Evolutionary conservation across 23 tunicate genomes (phyloP).

Genomic region (Styela plicata): DNA sequence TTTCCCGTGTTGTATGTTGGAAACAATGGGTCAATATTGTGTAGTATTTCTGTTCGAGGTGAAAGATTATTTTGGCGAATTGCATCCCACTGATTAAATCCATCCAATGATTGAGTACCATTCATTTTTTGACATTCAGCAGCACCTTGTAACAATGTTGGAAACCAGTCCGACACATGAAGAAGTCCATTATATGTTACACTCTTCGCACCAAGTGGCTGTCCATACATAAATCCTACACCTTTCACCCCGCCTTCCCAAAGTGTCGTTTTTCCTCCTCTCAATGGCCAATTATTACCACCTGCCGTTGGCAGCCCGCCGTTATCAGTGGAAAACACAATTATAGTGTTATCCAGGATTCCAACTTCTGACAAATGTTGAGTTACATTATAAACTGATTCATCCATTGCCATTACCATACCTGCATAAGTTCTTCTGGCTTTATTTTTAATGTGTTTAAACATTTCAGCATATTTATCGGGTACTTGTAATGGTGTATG

Average conservation of each 20-base stretch:
- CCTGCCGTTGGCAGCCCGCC: conserved; percentile 81
- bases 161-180: conserved; percentile 82
- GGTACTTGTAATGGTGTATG: conserved; percentile 81
- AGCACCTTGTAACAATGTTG: conserved; percentile 56
- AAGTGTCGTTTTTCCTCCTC: conserved; percentile 70
- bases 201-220: conserved; percentile 8
- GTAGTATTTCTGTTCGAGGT: conserved; percentile 51
- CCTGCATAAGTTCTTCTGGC: conserved; percentile 78
- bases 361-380: conserved; percentile 46
- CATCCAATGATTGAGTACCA: conserved; percentile 66
- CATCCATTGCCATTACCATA: conserved; percentile 86
- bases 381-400: conserved; percentile 76
- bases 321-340: conserved; percentile 81
- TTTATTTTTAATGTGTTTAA: conserved; percentile 45
- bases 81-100: conserved; percentile 68
- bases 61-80: conserved; percentile 36
- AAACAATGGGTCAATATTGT: conserved; percentile 69
- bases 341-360: conserved; percentile 62
- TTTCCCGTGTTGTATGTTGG: not conserved
- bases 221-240: conserved; percentile 82
- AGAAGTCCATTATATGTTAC: conserved; percentile 7
- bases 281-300: conserved; percentile 84
- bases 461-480: conserved; percentile 49
- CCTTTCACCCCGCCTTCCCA: conserved; percentile 96
- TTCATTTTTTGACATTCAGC: conserved; percentile 31